Evolutionary conservation across 2,888 invertebrate species (phyloP).

Genomic region (Phengaris alcon): DNA sequence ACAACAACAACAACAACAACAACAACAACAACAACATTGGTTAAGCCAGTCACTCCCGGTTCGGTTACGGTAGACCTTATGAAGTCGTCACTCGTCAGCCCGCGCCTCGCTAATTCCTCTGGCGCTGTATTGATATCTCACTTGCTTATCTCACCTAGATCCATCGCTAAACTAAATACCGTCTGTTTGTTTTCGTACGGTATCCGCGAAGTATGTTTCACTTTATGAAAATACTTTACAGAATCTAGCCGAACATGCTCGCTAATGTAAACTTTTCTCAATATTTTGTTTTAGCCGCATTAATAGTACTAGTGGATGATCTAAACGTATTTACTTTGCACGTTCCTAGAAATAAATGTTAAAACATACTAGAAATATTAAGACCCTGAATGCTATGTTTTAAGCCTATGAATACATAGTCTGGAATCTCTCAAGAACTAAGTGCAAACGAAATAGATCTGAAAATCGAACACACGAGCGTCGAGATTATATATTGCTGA

Average conservation of each 20-base stretch:
- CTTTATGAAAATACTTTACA: constrained; percentile 6
- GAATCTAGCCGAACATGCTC: neutral
- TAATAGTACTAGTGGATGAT: neutral
- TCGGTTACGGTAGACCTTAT: too few species aligned
- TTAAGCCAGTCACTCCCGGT: too few species aligned
- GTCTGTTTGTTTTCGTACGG: neutral
- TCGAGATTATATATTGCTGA: too few species aligned
- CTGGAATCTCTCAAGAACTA: too few species aligned
- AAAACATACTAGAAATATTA: neutral
- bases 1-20: too few species aligned
- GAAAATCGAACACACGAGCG: too few species aligned
- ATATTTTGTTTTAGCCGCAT: constrained; percentile 9
- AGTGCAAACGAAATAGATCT: too few species aligned
- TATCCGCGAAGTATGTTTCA: constrained; percentile 10
- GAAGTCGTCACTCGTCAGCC: neutral
- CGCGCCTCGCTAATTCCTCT: neutral
- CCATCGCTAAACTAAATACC: neutral
- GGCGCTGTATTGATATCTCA: neutral
- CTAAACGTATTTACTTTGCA: constrained; percentile 1
- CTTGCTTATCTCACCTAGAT: constrained; percentile 1
- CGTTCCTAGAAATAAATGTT: neutral
- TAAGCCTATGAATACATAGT: too few species aligned
- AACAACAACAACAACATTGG: too few species aligned
- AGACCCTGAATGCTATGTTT: too few species aligned
- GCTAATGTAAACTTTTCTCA: neutral